Evolutionary conservation across 92 coral and sea anemone species (phyloP), one percentile per base, ranked within the genome.

Genomic region (Palythoa grandiflora): DNA sequence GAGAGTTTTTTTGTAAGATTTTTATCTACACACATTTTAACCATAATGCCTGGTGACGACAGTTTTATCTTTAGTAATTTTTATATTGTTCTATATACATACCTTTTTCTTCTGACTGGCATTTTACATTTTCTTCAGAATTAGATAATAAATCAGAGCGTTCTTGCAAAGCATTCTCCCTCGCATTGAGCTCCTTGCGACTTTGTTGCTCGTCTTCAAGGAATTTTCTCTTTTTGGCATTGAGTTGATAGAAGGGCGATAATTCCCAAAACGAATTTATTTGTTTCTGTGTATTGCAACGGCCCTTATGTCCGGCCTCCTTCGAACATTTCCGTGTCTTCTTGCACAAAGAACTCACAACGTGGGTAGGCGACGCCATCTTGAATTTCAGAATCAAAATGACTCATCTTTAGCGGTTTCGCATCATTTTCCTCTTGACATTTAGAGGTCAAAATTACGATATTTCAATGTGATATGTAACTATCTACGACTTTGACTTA

Each of bases 281-380:
- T 68, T 80, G 53, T 87, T 87, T 92, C 86, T 92, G 68, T 17
- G 94, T 52, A 70, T 92, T 92, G 83, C 95, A 90, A 38, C 88
- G 83, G 68, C 93, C 95, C 68, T 86, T 92, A 77, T 79, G 94
- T 1, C 94, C 92, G 5, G 87, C 85, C 38, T 19, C 71, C 85
- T 89, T 89, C 52, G 85, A 89, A 63, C 90, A 89, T 66, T 85
- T 89, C 71, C 92, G 83, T 40, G 77, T 89, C 17, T 68, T 50
- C 59, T 54, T 89, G 85, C 90, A 92, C 19, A 71, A 53, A 16
- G 20, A 88, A 83, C 52, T 84, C 71, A 71, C 57, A 60, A 60
- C 50, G 66, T 48, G 52, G 3, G 39, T 68, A 6, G 61, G 55
- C 75, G 76, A 72, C 78, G 85, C 90, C 90, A 87, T 87, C 73